phyloP scores from a whole-genome alignment of 2,888 invertebrate genomes.

The Dichetophora obliterata region DNA sequence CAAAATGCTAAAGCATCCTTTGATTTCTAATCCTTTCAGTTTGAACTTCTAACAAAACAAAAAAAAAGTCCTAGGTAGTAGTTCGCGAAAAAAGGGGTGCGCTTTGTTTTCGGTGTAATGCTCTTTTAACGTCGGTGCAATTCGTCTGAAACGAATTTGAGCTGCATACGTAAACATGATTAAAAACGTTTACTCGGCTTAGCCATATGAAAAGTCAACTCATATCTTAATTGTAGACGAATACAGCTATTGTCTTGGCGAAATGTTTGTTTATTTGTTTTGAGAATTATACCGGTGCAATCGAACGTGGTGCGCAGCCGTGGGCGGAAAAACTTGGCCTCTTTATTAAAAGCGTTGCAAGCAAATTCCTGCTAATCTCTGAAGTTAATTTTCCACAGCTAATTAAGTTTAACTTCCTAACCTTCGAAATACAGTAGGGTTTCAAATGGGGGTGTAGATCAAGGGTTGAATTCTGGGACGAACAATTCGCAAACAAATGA shows the following conservation, averaged over 20 bases:
- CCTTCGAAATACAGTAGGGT: too few relatives aligned
- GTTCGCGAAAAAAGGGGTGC: conserved; percentile 43
- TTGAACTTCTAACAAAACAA: too few relatives aligned
- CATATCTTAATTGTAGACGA: conserved; percentile 47
- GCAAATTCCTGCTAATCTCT: conserved; percentile 40
- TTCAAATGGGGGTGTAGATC: conserved; percentile 26
- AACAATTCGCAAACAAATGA: conserved; percentile 24
- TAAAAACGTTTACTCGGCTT: conserved; percentile 61
- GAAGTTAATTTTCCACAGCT: conserved; percentile 13
- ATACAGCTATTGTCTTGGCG: conserved; percentile 31
- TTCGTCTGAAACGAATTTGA: conserved; percentile 38
- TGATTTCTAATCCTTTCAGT: background rate
- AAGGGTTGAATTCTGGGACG: conserved; percentile 35
- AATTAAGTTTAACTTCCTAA: conserved; percentile 3
- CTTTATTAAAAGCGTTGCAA: conserved; percentile 42
- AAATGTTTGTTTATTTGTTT: conserved; percentile 62
- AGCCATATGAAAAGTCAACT: conserved; percentile 56
- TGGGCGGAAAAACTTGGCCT: background rate
- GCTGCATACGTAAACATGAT: conserved; percentile 55
- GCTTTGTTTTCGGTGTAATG: conserved; percentile 47
- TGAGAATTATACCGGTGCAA: conserved; percentile 55
- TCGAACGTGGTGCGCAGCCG: conserved; percentile 40
- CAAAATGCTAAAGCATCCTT: conserved; percentile 35
- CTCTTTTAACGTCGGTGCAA: conserved; percentile 36
- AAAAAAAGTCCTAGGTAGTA: conserved; percentile 37